phyloP scores from a whole-genome alignment of 2,113 vertebrate species.

The Lophius piscatorius region DNA sequence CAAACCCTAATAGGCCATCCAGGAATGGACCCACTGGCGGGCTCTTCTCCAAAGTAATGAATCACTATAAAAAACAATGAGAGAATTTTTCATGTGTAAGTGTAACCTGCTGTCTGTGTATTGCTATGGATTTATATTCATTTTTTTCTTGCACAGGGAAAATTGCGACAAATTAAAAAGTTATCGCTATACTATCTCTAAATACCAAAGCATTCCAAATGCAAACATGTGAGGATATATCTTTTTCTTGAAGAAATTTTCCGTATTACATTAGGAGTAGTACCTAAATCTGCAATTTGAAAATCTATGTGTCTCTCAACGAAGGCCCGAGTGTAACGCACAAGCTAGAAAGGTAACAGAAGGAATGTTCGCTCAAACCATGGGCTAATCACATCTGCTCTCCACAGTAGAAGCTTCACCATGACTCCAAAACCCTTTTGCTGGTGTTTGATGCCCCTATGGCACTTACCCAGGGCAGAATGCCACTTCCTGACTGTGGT shows the following conservation, averaged over 20 bases:
- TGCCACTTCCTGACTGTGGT: too few relatives aligned
- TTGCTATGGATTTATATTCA: slow-evolving; percentile 45
- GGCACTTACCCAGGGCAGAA: slow-evolving; percentile 6
- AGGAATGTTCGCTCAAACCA: too few relatives aligned
- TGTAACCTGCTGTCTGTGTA: slow-evolving; percentile 29
- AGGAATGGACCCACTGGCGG: slow-evolving; percentile 12
- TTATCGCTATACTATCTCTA: slow-evolving; percentile 24
- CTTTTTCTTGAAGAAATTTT: not conserved
- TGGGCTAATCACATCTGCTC: too few relatives aligned
- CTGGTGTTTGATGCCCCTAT: too few relatives aligned
- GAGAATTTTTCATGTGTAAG: slow-evolving; percentile 49
- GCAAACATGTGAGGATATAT: not conserved
- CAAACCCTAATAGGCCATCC: slow-evolving; percentile 43
- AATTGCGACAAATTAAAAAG: slow-evolving; percentile 33
- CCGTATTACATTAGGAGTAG: too few relatives aligned
- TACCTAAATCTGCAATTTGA: too few relatives aligned
- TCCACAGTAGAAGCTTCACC: too few relatives aligned
- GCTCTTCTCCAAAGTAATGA: slow-evolving; percentile 41
- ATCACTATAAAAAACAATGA: slow-evolving; percentile 47
- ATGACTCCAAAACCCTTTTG: too few relatives aligned
- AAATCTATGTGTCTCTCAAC: too few relatives aligned
- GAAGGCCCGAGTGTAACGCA: too few relatives aligned
- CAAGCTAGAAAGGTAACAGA: too few relatives aligned
- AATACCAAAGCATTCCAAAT: slow-evolving; percentile 1
- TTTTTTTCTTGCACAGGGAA: slow-evolving; percentile 35